Conservation (phyloP, 2,797 vertebrate species). For the Typhlichthys subterraneus region DNA sequence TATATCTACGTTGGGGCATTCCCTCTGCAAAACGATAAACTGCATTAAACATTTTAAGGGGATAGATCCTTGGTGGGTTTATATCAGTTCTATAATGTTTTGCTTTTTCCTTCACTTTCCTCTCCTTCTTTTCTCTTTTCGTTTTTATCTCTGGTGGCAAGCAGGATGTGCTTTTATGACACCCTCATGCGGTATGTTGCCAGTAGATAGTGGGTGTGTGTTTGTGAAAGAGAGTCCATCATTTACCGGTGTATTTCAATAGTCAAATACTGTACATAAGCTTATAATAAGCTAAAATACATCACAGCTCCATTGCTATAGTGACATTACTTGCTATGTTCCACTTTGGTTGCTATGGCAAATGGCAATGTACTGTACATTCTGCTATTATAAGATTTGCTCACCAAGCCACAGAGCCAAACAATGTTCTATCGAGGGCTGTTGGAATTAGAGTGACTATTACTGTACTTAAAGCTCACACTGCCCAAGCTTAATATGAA, state of each 20-base stretch:
- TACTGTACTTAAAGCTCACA: conserved; percentile 35
- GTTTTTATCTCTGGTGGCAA: conserved; percentile 68
- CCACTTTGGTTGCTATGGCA: conserved; percentile 45
- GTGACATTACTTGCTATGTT: conserved; percentile 51
- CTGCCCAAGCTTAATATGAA: background rate
- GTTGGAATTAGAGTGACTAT: background rate
- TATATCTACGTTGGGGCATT: no score
- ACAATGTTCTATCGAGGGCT: conserved; percentile 48
- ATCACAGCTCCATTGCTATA: conserved; percentile 46
- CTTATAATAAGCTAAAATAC: conserved; percentile 13
- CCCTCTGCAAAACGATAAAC: no score
- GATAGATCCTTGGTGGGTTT: no score
- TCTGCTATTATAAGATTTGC: conserved; percentile 37
- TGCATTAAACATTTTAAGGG: no score
- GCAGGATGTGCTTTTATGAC: conserved; percentile 83
- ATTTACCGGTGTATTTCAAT: conserved; percentile 1
- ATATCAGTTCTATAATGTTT: conserved; percentile 19
- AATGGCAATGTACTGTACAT: conserved; percentile 35
- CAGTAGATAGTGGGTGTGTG: conserved; percentile 42
- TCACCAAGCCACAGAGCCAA: conserved; percentile 49
- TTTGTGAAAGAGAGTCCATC: conserved; percentile 15
- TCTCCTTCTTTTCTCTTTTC: conserved; percentile 41
- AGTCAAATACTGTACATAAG: conserved; percentile 11
- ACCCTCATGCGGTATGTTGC: conserved; percentile 80
- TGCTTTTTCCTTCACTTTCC: conserved; percentile 43